phyloP scores from a whole-genome alignment of 2,113 vertebrate genomes.

The Eolophus roseicapilla region DNA sequence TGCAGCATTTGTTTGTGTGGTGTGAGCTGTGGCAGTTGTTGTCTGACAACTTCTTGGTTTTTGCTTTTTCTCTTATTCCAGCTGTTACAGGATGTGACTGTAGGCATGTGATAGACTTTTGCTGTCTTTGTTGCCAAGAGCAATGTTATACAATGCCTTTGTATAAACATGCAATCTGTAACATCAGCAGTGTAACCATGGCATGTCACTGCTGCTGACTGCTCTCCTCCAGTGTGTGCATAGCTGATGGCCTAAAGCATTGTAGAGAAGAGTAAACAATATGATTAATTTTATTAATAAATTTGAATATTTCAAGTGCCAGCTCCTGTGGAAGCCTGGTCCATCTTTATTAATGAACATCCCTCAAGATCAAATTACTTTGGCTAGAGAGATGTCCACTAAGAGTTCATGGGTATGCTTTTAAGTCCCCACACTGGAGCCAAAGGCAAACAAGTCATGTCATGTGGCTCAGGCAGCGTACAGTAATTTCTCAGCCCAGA shows the following conservation, averaged over 20 bases:
- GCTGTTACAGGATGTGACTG: conserved; percentile 17
- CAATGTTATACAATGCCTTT: not conserved
- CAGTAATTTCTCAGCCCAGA: not conserved
- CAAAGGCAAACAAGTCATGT: not conserved
- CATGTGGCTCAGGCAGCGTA: fast-evolving
- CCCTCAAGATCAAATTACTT: not conserved
- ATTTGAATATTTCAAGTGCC: not conserved
- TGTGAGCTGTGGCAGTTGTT: conserved; percentile 23
- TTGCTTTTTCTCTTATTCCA: not conserved
- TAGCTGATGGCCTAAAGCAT: not conserved
- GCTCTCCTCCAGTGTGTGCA: not conserved
- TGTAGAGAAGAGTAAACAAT: not conserved
- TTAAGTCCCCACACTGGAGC: not conserved
- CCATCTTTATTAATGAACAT: not conserved
- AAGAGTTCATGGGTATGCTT: not conserved
- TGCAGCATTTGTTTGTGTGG: not conserved
- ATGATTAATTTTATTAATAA: not conserved
- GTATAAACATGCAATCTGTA: not conserved
- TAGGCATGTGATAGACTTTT: not conserved
- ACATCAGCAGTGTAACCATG: not conserved
- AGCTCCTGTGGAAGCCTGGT: not conserved
- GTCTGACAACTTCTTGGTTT: not conserved
- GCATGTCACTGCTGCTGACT: not conserved
- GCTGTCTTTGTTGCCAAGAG: not conserved
- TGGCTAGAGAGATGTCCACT: not conserved